Conservation (phyloP, 2,888 invertebrate genomes). For the Hydrotaea diabolus region DNA sequence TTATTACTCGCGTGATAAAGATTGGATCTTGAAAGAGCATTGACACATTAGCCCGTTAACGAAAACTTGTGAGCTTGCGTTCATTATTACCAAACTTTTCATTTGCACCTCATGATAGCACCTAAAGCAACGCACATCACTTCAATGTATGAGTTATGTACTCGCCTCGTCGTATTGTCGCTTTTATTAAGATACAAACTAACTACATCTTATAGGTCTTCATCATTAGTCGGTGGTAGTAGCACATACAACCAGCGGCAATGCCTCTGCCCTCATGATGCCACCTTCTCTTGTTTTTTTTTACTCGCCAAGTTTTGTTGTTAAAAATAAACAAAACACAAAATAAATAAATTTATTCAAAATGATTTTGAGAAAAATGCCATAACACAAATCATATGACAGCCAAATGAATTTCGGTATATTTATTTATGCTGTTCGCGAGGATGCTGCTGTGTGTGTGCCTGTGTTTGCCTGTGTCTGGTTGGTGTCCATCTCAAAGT, state of each 20-base stretch:
- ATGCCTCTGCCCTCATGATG: too few relatives aligned
- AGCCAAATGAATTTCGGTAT: conserved; percentile 21
- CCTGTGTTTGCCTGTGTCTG: not conserved
- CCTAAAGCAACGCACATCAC: not conserved
- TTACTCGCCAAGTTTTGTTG: not conserved
- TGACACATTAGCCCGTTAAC: too few relatives aligned
- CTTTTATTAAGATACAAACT: conserved; percentile 1
- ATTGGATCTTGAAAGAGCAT: too few relatives aligned
- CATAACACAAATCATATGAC: conserved; percentile 56
- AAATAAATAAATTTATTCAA: conserved; percentile 36
- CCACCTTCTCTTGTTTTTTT: too few relatives aligned
- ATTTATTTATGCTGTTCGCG: conserved; percentile 15
- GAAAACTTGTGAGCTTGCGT: too few relatives aligned
- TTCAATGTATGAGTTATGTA: too few relatives aligned
- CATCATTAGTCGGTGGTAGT: not conserved
- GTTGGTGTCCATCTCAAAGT: not conserved
- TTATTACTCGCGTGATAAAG: too few relatives aligned
- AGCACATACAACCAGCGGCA: not conserved
- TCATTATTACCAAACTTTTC: not conserved
- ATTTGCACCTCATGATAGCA: not conserved
- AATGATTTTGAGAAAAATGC: conserved; percentile 31
- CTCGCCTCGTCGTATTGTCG: not conserved
- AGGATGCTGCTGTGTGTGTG: too few relatives aligned
- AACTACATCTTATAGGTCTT: not conserved
- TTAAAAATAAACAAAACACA: conserved; percentile 1